phyloP scores from a whole-genome alignment of 2,113 vertebrate species.

The Entomyzon cyanotis region DNA sequence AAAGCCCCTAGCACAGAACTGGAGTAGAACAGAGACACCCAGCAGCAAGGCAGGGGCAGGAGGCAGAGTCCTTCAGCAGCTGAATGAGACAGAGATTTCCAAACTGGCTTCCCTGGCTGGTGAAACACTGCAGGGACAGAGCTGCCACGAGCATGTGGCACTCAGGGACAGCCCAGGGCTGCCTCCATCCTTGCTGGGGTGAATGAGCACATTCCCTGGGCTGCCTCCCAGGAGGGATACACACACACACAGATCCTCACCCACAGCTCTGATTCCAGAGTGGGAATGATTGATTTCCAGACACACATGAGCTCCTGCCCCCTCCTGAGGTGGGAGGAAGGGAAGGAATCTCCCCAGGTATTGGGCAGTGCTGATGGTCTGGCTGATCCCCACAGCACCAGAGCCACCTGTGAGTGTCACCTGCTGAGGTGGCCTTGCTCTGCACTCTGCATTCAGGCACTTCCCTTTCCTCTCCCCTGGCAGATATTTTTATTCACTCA shows the following conservation, averaged over 20 bases:
- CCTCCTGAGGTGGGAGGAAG: not conserved
- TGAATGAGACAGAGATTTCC: not conserved
- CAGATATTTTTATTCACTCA: slow-evolving; percentile 17
- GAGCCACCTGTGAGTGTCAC: not conserved
- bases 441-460: not conserved
- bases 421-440: not conserved
- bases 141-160: not conserved
- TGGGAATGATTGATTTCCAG: not conserved
- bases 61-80: not conserved
- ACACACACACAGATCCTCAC: not conserved
- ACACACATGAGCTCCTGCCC: not conserved
- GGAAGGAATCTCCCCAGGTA: not conserved
- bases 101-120: not conserved
- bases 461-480: not conserved
- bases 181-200: not conserved
- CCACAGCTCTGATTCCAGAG: not conserved
- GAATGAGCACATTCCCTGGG: not conserved
- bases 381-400: not conserved
- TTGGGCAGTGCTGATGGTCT: not conserved
- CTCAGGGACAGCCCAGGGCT: not conserved
- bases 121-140: not conserved
- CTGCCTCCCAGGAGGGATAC: not conserved
- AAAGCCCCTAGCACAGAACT: not conserved
- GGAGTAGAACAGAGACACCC: not conserved
- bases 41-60: not conserved